phyloP scores from a whole-genome alignment of 2,888 invertebrate species.

The Caenorhabditis sulstoni region DNA sequence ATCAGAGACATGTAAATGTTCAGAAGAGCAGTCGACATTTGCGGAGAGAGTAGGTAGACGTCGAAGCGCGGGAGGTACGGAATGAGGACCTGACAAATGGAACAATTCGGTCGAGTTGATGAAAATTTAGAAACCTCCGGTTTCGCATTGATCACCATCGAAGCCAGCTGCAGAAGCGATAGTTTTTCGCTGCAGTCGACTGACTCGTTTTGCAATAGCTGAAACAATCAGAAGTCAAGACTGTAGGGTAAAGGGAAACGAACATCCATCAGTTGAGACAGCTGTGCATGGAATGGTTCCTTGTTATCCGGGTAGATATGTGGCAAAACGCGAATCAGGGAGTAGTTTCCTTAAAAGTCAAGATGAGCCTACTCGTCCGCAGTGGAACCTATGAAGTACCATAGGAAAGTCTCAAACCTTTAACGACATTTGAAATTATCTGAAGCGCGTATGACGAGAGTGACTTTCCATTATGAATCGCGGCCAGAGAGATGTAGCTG shows the following conservation, averaged over 20 bases:
- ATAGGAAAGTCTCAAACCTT: conserved; percentile 83
- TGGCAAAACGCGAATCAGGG: conserved; percentile 90
- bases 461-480: conserved; percentile 91
- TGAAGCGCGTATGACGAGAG: conserved; percentile 91
- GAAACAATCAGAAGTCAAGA: not conserved
- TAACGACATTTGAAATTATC: conserved; percentile 92
- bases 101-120: conserved; percentile 40
- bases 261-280: conserved; percentile 86
- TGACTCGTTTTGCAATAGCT: conserved; percentile 78
- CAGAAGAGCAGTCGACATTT: conserved; percentile 85
- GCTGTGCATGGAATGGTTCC: conserved; percentile 90
- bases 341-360: conserved; percentile 86
- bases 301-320: conserved; percentile 92
- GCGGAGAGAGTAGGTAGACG: conserved; percentile 86
- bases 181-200: conserved; percentile 91
- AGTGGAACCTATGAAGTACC: conserved; percentile 80
- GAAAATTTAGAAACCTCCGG: conserved; percentile 84
- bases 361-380: no score
- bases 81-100: conserved; percentile 87
- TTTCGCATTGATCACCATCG: conserved; percentile 88
- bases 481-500: conserved; percentile 91
- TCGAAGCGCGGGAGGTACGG: conserved; percentile 89
- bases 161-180: conserved; percentile 89
- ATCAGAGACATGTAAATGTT: conserved; percentile 86
- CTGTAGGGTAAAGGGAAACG: not conserved